phyloP scores from a whole-genome alignment of 2,113 vertebrate genomes.

The Saimiri boliviensis region DNA sequence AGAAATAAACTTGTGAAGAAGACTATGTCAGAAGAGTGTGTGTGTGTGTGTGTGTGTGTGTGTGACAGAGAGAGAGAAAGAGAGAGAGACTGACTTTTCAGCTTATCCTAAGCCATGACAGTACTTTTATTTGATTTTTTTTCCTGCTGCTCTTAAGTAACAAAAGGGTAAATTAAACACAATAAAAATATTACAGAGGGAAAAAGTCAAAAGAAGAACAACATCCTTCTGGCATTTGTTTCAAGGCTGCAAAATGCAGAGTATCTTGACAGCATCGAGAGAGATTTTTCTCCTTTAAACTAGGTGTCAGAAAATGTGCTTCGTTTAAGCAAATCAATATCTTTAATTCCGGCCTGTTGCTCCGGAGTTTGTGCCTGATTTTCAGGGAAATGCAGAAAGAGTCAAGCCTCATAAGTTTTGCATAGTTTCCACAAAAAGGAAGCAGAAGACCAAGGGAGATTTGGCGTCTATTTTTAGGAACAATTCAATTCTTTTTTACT shows the following conservation, averaged over 20 bases:
- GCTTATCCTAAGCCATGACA: slow-evolving; percentile 30
- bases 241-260: slow-evolving; percentile 64
- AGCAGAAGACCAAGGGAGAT: not conserved
- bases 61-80: not conserved
- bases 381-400: slow-evolving; percentile 63
- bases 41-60: not conserved
- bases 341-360: slow-evolving; percentile 68
- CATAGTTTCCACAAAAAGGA: not conserved
- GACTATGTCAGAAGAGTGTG: not conserved
- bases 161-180: slow-evolving; percentile 62
- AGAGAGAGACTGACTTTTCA: not conserved
- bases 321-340: slow-evolving; percentile 71
- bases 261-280: slow-evolving; percentile 44
- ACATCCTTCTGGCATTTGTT: slow-evolving; percentile 68
- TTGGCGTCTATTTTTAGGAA: not conserved
- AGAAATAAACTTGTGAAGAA: not conserved
- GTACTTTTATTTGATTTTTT: slow-evolving; percentile 59
- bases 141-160: slow-evolving; percentile 47
- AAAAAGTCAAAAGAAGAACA: slow-evolving; percentile 50
- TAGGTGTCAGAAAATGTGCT: slow-evolving; percentile 64
- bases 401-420: slow-evolving; percentile 57
- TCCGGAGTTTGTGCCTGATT: slow-evolving; percentile 61
- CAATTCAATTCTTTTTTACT: slow-evolving; percentile 27
- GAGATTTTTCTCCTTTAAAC: slow-evolving; percentile 61
- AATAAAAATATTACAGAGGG: slow-evolving; percentile 63